Percentiles rank a stretch among this genome's conserved stretches.
Evolutionary conservation across 53 echinoderm and acorn worm genomes (phyloP).

Genomic region (Apostichopus leukothele): DNA sequence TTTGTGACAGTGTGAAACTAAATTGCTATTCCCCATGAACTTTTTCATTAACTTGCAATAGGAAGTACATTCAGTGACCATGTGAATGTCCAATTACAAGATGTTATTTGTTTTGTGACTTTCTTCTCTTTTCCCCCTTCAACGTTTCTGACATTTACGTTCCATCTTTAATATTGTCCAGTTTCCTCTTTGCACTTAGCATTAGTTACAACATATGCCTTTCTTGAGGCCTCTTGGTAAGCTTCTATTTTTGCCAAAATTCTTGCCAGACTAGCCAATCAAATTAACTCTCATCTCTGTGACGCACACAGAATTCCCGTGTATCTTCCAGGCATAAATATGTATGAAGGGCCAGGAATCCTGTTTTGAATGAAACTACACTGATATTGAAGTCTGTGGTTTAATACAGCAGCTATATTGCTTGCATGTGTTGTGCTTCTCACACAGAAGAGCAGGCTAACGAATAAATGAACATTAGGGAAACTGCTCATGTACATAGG

Average conservation of each 20-base stretch:
- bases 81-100: constrained; percentile 4
- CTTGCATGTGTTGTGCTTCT: not conserved
- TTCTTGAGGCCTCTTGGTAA: constrained; percentile 44
- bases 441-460: constrained; percentile 21
- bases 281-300: constrained; percentile 38
- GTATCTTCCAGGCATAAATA: constrained; percentile 47
- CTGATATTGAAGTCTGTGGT: constrained; percentile 21
- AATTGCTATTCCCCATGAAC: not conserved
- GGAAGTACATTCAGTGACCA: not conserved
- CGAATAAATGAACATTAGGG: constrained; percentile 16
- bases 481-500: constrained; percentile 23
- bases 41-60: not conserved
- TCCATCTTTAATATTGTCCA: constrained; percentile 39
- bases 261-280: constrained; percentile 40
- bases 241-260: constrained; percentile 42
- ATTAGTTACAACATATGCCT: constrained; percentile 50
- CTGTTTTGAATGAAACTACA: constrained; percentile 41
- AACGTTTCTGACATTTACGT: constrained; percentile 27
- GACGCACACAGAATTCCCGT: constrained; percentile 44
- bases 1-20: constrained; percentile 5
- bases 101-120: not conserved
- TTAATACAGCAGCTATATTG: not conserved
- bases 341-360: constrained; percentile 41
- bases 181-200: constrained; percentile 17
- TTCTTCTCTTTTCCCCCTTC: constrained; percentile 5